These are phyloP conservation scores for Manis crassicaudata DNA, from an alignment of 2,797 vertebrate species.

Conservation along the genomic window DNA sequence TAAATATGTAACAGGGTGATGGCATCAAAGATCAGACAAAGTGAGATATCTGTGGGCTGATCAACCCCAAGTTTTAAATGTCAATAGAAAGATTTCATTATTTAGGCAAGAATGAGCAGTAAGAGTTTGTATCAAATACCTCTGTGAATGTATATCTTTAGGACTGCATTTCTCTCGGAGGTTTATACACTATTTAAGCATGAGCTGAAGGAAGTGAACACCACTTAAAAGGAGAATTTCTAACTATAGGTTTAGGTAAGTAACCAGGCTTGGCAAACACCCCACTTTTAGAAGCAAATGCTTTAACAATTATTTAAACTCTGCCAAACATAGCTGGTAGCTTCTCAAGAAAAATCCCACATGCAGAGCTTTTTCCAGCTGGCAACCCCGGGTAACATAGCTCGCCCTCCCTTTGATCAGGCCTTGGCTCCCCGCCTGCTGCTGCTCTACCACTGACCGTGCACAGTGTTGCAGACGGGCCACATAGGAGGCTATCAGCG, in stretches of 20 bases:
- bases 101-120: background rate
- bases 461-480: conserved; percentile 90
- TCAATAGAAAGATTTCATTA: background rate
- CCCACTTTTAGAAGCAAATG: conserved; percentile 41
- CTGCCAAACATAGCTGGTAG: conserved; percentile 50
- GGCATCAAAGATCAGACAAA: background rate
- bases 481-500: conserved; percentile 93
- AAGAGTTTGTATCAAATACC: background rate
- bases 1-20: background rate
- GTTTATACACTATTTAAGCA: background rate
- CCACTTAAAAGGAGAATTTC: background rate
- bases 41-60: background rate
- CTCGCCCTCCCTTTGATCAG: conserved; percentile 28
- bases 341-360: conserved; percentile 40
- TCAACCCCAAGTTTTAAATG: background rate
- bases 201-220: background rate
- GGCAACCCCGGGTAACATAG: background rate
- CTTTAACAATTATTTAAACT: conserved; percentile 24
- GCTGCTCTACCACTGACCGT: conserved; percentile 87
- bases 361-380: background rate
- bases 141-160: background rate
- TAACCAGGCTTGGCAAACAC: background rate
- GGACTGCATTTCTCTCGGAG: background rate
- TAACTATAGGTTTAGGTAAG: conserved; percentile 5
- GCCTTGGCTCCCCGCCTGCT: background rate